Conservation (phyloP, 2,113 vertebrate genomes). For the Eulacestoma nigropectus region DNA sequence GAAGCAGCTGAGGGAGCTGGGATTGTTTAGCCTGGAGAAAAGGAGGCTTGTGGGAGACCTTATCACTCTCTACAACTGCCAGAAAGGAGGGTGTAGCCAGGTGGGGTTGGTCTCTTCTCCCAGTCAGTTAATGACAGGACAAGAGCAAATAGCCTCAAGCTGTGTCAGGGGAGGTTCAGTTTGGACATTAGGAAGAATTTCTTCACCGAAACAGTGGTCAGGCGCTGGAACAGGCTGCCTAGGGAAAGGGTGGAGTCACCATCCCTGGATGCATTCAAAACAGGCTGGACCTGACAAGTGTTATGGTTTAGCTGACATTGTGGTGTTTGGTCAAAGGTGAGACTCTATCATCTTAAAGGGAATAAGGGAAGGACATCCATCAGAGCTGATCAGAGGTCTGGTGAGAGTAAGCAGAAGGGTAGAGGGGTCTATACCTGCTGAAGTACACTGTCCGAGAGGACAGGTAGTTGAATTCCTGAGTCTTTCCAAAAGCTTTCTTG, state of each 20-base stretch:
- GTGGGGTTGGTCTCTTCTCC: background rate
- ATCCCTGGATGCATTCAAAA: background rate
- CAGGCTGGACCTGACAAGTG: background rate
- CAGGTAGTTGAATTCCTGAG: background rate
- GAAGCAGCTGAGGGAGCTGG: background rate
- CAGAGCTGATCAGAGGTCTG: background rate
- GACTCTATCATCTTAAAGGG: background rate
- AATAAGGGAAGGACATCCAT: accelerated
- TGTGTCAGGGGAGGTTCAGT: background rate
- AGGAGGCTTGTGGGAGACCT: background rate
- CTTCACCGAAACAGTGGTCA: background rate
- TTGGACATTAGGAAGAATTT: background rate
- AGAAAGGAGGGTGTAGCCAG: background rate
- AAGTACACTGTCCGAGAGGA: background rate
- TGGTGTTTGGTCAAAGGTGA: background rate
- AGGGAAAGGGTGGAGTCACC: background rate
- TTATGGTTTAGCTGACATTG: background rate
- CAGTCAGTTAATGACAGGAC: background rate
- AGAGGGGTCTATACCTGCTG: background rate
- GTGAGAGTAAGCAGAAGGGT: background rate
- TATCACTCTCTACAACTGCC: background rate
- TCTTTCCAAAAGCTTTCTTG: background rate
- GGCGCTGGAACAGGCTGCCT: background rate
- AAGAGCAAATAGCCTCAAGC: background rate
- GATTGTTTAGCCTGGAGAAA: background rate